Evolutionary conservation across 2,888 invertebrate genomes (phyloP).

Genomic region (Ecdyonurus torrentis): DNA sequence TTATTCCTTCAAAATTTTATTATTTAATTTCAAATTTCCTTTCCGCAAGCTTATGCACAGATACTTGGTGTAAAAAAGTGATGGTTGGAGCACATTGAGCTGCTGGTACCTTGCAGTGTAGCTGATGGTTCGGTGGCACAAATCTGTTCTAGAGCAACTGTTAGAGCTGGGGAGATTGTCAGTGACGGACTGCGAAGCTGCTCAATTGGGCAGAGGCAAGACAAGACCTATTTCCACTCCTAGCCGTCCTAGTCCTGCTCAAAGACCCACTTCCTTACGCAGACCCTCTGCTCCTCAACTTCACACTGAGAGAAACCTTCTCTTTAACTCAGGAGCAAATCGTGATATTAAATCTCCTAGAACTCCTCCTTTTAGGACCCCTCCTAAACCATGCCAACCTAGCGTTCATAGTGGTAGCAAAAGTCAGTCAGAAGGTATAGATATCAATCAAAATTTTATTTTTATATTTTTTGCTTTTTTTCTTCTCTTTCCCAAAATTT

Average conservation of each 20-base stretch:
- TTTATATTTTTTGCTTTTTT: too few species aligned
- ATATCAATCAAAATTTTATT: neutral
- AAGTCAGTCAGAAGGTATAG: neutral
- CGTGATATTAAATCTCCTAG: neutral
- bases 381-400: neutral
- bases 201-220: neutral
- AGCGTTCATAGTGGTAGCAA: neutral
- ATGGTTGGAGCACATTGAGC: too few species aligned
- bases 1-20: neutral
- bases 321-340: neutral
- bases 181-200: slow-evolving; percentile 1
- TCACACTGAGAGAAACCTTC: neutral
- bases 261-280: neutral
- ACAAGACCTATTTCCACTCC: neutral
- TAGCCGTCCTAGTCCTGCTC: neutral
- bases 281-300: neutral
- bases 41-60: too few species aligned
- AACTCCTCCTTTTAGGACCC: neutral
- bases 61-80: too few species aligned
- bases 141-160: slow-evolving; percentile 1
- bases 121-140: neutral
- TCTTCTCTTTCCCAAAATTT: too few species aligned
- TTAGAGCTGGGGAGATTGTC: neutral
- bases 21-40: neutral
- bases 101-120: neutral